phyloP scores from a whole-genome alignment of 2,888 invertebrate species.

The Pheosia tremula region DNA sequence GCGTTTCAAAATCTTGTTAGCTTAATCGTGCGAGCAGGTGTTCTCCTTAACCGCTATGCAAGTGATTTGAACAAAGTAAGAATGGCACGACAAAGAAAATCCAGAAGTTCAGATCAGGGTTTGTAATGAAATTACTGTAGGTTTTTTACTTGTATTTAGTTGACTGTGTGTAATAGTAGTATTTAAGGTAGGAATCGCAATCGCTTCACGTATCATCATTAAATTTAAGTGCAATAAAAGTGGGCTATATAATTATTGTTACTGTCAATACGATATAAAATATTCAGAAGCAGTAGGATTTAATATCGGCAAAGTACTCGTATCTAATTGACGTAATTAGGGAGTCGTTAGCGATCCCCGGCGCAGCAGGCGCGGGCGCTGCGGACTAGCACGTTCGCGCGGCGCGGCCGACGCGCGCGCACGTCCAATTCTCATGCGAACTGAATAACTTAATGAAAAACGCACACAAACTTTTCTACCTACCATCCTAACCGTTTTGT shows the following conservation, averaged over 20 bases:
- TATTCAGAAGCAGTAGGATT: conserved; percentile 60
- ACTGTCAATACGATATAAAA: conserved; percentile 48
- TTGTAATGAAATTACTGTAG: background rate
- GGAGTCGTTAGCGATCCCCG: conserved; percentile 50
- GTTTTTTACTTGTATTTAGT: background rate
- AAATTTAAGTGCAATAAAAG: conserved; percentile 22
- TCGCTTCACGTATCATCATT: conserved; percentile 8
- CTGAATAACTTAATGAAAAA: conserved; percentile 61
- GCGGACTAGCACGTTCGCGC: conserved; percentile 52
- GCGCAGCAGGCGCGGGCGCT: conserved; percentile 36
- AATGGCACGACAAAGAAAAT: background rate
- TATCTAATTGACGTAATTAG: conserved; percentile 68
- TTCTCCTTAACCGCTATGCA: background rate
- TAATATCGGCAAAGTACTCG: conserved; percentile 54
- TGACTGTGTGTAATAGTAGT: background rate
- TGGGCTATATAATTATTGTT: conserved; percentile 27
- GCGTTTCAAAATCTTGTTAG: conserved; percentile 1
- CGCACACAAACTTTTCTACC: conserved; percentile 46
- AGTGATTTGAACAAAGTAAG: background rate
- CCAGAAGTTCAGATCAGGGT: background rate
- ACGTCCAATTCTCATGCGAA: conserved; percentile 50
- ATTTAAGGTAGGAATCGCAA: background rate
- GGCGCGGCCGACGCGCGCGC: conserved; percentile 44
- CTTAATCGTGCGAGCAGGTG: background rate
- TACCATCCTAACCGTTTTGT: background rate